Conservation (phyloP, 1,140 invertebrate genomes). For the Globodera ellingtonae region DNA sequence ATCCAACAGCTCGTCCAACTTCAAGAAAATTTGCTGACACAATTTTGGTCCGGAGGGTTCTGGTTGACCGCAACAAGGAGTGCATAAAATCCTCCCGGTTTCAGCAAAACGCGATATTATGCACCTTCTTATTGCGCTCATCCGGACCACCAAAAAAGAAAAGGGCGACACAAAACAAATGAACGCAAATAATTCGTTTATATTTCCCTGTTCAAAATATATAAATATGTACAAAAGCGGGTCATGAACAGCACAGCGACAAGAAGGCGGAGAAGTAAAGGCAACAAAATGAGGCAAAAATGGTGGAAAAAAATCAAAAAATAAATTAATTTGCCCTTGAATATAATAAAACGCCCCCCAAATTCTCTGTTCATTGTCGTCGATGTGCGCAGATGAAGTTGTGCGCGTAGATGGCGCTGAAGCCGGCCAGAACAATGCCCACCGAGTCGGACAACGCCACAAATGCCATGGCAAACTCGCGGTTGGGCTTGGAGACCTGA, state of each 20-base stretch:
- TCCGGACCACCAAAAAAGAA: neutral
- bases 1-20: too few species aligned
- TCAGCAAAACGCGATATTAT: slow-evolving; percentile 29
- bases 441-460: slow-evolving; percentile 49
- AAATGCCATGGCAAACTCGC: slow-evolving; percentile 50
- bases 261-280: too few species aligned
- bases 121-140: slow-evolving; percentile 33
- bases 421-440: slow-evolving; percentile 50
- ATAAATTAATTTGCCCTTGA: neutral
- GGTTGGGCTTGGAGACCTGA: slow-evolving; percentile 33
- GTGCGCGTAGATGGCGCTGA: slow-evolving; percentile 43
- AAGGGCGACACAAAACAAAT: too few species aligned
- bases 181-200: neutral
- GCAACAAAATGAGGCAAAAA: too few species aligned
- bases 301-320: neutral
- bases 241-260: too few species aligned
- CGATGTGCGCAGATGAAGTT: slow-evolving; percentile 49
- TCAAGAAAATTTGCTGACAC: too few species aligned
- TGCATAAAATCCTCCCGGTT: slow-evolving; percentile 26
- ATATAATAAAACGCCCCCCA: neutral
- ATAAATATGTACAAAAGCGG: neutral
- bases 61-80: slow-evolving; percentile 24
- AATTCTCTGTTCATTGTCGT: neutral
- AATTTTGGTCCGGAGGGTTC: too few species aligned
- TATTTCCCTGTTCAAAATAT: neutral